These are phyloP conservation scores for Sebastes cheni DNA, from an alignment of 2,797 vertebrate genomes.

Conservation along the genomic window DNA sequence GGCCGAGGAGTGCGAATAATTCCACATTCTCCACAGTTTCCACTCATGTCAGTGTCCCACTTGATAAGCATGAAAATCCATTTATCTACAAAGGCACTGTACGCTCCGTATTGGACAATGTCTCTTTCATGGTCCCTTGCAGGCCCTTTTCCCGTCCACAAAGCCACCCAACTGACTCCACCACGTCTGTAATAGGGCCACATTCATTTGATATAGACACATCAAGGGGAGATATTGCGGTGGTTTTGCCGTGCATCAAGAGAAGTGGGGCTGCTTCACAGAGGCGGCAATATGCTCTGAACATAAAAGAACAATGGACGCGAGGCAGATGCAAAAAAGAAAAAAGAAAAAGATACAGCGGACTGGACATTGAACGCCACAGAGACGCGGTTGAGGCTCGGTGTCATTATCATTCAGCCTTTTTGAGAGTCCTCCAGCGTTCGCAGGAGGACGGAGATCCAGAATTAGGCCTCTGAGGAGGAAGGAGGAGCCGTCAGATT, in stretches of 20 bases:
- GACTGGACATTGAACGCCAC: not conserved
- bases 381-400: conserved; percentile 1
- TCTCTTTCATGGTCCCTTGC: conserved; percentile 76
- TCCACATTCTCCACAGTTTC: conserved; percentile 80
- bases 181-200: conserved; percentile 63
- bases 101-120: conserved; percentile 68
- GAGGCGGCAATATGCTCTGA: conserved; percentile 51
- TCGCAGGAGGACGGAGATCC: conserved; percentile 32
- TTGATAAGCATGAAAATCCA: conserved; percentile 83
- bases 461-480: conserved; percentile 54
- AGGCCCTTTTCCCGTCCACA: conserved; percentile 62
- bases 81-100: conserved; percentile 80
- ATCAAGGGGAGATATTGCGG: conserved; percentile 69
- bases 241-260: conserved; percentile 59
- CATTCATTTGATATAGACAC: conserved; percentile 75
- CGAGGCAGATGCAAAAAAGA: conserved; percentile 42
- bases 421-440: not conserved
- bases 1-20: conserved; percentile 66
- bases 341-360: not conserved
- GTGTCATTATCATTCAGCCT: conserved; percentile 34
- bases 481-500: conserved; percentile 65
- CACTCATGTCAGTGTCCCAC: conserved; percentile 75
- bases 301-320: conserved; percentile 73
- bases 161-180: conserved; percentile 75
- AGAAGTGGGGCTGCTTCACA: conserved; percentile 58